phyloP scores from a whole-genome alignment of 2,113 vertebrate species.

The Leucopsar rothschildi region DNA sequence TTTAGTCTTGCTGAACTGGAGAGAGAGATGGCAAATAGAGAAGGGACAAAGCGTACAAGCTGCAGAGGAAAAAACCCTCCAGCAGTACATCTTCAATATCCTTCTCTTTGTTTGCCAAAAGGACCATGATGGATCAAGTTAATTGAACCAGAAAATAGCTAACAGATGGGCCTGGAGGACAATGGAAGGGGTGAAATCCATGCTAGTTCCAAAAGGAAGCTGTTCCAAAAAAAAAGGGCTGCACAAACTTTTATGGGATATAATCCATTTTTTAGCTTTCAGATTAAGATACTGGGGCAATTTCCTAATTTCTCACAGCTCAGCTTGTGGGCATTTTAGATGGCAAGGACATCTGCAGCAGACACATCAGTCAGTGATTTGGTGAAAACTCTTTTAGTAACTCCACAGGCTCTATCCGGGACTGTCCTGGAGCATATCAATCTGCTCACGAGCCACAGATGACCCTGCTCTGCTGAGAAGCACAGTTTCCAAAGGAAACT shows the following conservation, averaged over 20 bases:
- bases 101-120: neutral
- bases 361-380: neutral
- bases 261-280: neutral
- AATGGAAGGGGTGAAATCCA: neutral
- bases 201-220: neutral
- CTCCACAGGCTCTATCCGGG: accelerated
- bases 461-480: neutral
- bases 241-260: neutral
- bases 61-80: neutral
- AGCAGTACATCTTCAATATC: neutral
- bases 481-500: neutral
- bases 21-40: neutral
- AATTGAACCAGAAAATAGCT: constrained; percentile 11
- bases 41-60: neutral
- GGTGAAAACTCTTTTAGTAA: neutral
- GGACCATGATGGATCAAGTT: neutral
- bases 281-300: neutral
- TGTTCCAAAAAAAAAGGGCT: neutral
- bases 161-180: neutral
- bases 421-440: neutral
- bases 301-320: neutral
- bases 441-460: neutral
- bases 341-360: neutral
- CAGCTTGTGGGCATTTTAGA: neutral
- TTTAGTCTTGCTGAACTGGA: neutral